Conservation (phyloP, 2,113 vertebrate species). For the Gobius niger region DNA sequence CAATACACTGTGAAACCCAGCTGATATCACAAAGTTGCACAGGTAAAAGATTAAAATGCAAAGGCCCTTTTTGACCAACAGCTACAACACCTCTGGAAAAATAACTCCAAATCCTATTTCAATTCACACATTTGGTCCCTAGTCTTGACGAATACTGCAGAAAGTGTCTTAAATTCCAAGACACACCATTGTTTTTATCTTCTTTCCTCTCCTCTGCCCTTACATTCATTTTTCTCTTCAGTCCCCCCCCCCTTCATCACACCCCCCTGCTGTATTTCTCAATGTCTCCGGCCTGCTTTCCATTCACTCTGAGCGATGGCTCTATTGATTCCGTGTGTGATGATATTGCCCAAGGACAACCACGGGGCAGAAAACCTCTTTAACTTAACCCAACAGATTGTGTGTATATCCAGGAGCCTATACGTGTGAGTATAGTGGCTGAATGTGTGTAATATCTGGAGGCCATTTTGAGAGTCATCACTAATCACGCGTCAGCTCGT, state of each 20-base stretch:
- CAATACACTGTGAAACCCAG: too few relatives aligned
- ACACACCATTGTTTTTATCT: slow-evolving; percentile 4
- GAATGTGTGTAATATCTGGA: slow-evolving; percentile 24
- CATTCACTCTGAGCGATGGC: slow-evolving; percentile 65
- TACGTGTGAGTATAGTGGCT: slow-evolving; percentile 8
- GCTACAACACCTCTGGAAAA: too few relatives aligned
- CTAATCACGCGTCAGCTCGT: slow-evolving; percentile 43
- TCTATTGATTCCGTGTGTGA: slow-evolving; percentile 73
- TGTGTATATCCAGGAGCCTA: slow-evolving; percentile 5
- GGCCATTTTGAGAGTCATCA: slow-evolving; percentile 42
- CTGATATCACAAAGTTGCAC: too few relatives aligned
- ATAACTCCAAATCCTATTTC: background rate
- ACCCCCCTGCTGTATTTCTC: slow-evolving; percentile 34
- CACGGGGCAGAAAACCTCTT: slow-evolving; percentile 63
- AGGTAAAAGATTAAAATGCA: too few relatives aligned
- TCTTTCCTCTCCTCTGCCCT: background rate
- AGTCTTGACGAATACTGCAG: background rate
- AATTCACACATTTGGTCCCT: background rate
- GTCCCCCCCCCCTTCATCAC: slow-evolving; percentile 15
- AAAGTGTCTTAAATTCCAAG: background rate
- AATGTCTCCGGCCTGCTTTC: slow-evolving; percentile 48
- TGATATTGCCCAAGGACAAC: slow-evolving; percentile 71
- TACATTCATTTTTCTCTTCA: slow-evolving; percentile 40
- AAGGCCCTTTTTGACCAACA: too few relatives aligned
- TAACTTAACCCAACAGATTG: slow-evolving; percentile 35